These are phyloP conservation scores for Cheumatopsyche charites DNA, from an alignment of 1,140 invertebrate species.

Conservation along the genomic window DNA sequence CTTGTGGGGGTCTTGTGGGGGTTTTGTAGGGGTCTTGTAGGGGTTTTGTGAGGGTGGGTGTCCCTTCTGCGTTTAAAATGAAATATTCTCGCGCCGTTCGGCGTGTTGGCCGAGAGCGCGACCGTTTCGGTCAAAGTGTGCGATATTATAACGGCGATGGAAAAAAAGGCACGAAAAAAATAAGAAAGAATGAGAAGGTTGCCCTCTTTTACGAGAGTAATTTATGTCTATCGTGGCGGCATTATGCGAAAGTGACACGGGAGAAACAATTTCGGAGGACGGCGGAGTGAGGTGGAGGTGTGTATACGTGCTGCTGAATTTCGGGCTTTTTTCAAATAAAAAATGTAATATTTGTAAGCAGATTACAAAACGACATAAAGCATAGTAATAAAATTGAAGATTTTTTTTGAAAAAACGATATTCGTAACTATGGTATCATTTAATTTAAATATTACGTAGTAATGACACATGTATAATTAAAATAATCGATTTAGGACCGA, in stretches of 20 bases:
- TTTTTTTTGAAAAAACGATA: no score
- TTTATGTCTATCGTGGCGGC: constrained; percentile 47
- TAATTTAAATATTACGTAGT: no score
- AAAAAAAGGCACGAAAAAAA: neutral
- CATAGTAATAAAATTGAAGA: no score
- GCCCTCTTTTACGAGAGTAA: constrained; percentile 46
- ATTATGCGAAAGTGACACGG: constrained; percentile 47
- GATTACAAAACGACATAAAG: no score
- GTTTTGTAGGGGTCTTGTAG: neutral
- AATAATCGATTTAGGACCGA: no score
- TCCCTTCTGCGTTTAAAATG: constrained; percentile 10
- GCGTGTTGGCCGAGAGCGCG: constrained; percentile 7
- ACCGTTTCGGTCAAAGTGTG: constrained; percentile 20
- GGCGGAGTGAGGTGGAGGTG: neutral
- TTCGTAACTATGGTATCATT: no score
- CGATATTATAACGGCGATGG: constrained; percentile 9
- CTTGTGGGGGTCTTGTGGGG: neutral
- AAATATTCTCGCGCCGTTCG: constrained; percentile 16
- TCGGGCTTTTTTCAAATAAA: no score
- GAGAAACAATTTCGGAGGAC: constrained; percentile 47
- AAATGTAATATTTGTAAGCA: no score
- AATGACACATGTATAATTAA: no score
- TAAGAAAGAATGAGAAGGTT: constrained; percentile 1
- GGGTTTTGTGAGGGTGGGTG: neutral
- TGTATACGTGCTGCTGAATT: no score